These are phyloP conservation scores for Hippocampus comes DNA, from an alignment of 2,113 vertebrate genomes.

Conservation along the genomic window DNA sequence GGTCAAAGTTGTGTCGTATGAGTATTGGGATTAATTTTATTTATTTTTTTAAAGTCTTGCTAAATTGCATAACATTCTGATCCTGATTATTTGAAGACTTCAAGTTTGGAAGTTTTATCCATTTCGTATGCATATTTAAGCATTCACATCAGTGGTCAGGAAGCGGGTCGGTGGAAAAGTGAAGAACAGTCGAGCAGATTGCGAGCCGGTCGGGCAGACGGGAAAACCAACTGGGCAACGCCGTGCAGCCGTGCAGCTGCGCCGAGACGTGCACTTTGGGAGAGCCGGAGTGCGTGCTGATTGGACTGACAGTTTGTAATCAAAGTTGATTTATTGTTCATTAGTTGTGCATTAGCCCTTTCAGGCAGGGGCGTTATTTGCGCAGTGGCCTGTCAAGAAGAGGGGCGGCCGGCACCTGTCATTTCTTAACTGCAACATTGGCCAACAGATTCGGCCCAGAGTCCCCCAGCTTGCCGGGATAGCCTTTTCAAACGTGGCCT, in stretches of 20 bases:
- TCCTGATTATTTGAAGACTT: neutral
- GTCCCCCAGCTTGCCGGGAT: conserved; percentile 55
- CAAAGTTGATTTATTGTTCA: conserved; percentile 99
- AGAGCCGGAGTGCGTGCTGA: conserved; percentile 86
- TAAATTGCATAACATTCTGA: conserved; percentile 3
- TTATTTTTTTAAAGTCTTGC: neutral
- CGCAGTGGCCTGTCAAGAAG: conserved; percentile 89
- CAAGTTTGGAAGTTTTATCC: neutral
- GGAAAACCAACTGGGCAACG: conserved; percentile 47
- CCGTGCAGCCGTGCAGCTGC: conserved; percentile 74
- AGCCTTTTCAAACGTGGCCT: conserved; percentile 57
- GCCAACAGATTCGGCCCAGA: conserved; percentile 74
- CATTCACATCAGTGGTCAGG: conserved; percentile 30
- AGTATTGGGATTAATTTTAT: conserved; percentile 12
- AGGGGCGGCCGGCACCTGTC: conserved; percentile 92
- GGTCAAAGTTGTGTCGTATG: conserved; percentile 14
- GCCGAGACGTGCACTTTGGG: conserved; percentile 72
- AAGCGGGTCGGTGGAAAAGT: conserved; percentile 14
- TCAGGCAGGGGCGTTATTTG: conserved; percentile 93
- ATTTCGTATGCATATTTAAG: conserved; percentile 14
- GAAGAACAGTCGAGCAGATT: conserved; percentile 22
- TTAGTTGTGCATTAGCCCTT: conserved; percentile 97
- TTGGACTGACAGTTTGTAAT: conserved; percentile 98
- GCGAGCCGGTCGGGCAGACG: conserved; percentile 36
- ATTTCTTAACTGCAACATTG: conserved; percentile 85